Percentiles rank a stretch among this genome's conserved stretches.
These are phyloP conservation scores for Steinernema scapterisci DNA, from an alignment of 2,888 invertebrate species.

Conservation along the genomic window DNA sequence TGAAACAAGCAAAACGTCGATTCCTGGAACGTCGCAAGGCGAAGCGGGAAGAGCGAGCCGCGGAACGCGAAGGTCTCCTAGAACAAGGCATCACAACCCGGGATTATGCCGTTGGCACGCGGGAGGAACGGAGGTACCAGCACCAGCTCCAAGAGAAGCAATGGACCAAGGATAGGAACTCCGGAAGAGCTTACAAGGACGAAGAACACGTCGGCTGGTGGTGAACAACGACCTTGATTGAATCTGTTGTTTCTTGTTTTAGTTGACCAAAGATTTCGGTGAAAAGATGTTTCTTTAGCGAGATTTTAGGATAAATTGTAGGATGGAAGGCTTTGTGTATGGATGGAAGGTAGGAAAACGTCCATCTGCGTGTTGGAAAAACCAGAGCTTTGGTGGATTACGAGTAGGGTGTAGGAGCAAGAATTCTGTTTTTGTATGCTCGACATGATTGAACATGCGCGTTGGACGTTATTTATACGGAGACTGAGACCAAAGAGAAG, in stretches of 20 bases:
- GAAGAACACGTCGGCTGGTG: constrained; percentile 1
- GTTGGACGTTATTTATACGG: too few species aligned
- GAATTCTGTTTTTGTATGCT: too few species aligned
- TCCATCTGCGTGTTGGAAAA: too few species aligned
- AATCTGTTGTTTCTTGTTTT: background rate
- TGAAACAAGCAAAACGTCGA: constrained; percentile 9
- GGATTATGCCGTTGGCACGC: constrained; percentile 13
- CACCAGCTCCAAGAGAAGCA: background rate
- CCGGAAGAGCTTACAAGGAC: background rate
- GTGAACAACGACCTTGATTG: background rate
- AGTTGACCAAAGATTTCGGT: background rate
- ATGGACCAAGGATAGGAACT: background rate
- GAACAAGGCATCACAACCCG: background rate
- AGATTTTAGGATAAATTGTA: too few species aligned
- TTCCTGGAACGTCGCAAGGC: constrained; percentile 25
- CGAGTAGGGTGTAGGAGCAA: too few species aligned
- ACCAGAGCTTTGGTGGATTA: too few species aligned
- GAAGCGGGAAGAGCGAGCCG: constrained; percentile 2
- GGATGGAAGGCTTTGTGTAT: too few species aligned
- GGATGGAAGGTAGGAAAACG: too few species aligned
- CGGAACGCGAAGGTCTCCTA: background rate
- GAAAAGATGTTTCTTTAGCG: too few species aligned
- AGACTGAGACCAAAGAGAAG: too few species aligned
- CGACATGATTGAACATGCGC: too few species aligned
- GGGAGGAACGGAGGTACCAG: constrained; percentile 6